A percentile compares a stretch with the other conserved stretches of the same genome.
These are phyloP conservation scores for Saguinus imperator DNA, from an alignment of 2,113 vertebrate species.

Conservation along the genomic window DNA sequence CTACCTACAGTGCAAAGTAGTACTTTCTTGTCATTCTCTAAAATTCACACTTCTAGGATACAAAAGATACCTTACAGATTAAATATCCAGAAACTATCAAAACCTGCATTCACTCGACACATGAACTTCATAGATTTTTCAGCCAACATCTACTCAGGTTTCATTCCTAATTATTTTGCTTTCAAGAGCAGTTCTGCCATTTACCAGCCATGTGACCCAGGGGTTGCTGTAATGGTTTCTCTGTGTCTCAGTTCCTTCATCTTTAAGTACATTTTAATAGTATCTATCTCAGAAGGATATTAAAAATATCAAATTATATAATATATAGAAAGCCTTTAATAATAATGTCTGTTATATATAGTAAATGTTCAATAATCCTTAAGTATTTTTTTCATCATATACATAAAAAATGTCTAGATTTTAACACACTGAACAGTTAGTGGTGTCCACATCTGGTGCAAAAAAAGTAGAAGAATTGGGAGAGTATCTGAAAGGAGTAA, in stretches of 20 bases:
- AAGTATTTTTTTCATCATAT: neutral
- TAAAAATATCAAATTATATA: constrained; percentile 10
- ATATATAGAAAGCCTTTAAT: neutral
- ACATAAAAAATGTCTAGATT: neutral
- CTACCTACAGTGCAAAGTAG: neutral
- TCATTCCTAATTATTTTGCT: constrained; percentile 8
- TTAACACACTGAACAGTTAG: neutral
- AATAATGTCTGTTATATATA: neutral
- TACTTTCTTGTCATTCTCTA: neutral
- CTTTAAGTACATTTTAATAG: constrained; percentile 31
- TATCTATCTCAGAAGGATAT: neutral
- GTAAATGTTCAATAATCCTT: neutral
- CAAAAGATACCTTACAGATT: neutral
- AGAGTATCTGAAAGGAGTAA: neutral
- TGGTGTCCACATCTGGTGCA: neutral
- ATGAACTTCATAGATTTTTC: neutral
- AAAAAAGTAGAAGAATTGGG: neutral
- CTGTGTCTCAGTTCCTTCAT: neutral
- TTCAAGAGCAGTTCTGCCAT: neutral
- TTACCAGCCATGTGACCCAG: neutral
- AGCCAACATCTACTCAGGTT: neutral
- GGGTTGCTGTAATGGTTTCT: neutral
- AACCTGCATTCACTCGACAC: neutral
- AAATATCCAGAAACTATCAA: neutral
- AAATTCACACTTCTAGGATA: neutral